These are phyloP conservation scores for Stigmatopora nigra DNA, from an alignment of 2,113 vertebrate genomes.

Conservation along the genomic window DNA sequence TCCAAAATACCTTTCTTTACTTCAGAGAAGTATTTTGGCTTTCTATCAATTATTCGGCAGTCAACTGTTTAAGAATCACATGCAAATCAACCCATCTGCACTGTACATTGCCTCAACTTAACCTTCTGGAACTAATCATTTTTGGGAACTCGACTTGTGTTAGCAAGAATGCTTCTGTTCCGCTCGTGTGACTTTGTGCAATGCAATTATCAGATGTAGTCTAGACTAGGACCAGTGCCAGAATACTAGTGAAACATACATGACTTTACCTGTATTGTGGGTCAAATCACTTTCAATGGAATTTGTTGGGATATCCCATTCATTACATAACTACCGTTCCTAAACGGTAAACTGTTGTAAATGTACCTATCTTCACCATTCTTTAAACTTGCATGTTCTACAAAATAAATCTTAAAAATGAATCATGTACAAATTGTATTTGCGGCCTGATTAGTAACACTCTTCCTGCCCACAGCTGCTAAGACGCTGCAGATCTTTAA, in stretches of 20 bases:
- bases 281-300: background rate
- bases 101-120: background rate
- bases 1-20: conserved; percentile 21
- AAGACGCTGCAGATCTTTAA: conserved; percentile 94
- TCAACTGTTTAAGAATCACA: conserved; percentile 9
- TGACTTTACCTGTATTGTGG: conserved; percentile 22
- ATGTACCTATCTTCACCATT: too few relatives aligned
- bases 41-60: conserved; percentile 22
- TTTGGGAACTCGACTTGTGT: conserved; percentile 68
- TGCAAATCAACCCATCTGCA: background rate
- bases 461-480: conserved; percentile 68
- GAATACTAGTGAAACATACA: conserved; percentile 19
- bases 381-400: background rate
- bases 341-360: background rate
- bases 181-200: conserved; percentile 37
- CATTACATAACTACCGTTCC: background rate
- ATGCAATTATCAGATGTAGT: conserved; percentile 45
- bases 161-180: conserved; percentile 69
- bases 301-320: background rate
- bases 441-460: background rate
- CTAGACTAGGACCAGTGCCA: conserved; percentile 1
- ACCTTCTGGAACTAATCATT: conserved; percentile 39
- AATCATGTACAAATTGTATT: background rate
- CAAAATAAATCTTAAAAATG: background rate
- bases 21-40: conserved; percentile 17